phyloP scores from a whole-genome alignment of 1,140 invertebrate species.

The Probaryconus sp. region DNA sequence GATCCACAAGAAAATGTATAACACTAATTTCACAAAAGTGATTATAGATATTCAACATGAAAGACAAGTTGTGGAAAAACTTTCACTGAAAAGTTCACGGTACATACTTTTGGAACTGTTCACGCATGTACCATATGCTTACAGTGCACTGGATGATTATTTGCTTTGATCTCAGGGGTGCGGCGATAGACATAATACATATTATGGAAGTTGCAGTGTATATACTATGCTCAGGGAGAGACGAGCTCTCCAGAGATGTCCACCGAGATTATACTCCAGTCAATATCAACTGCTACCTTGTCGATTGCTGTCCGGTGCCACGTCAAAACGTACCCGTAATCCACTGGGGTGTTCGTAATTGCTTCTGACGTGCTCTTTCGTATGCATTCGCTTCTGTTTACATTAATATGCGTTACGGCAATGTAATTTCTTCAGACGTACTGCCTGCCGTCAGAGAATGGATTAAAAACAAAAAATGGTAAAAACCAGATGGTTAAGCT shows the following conservation, averaged over 20 bases:
- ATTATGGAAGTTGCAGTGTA: background rate
- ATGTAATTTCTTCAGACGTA: constrained; percentile 31
- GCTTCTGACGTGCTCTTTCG: constrained; percentile 67
- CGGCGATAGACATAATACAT: constrained; percentile 2
- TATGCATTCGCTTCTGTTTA: constrained; percentile 55
- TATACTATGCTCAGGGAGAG: constrained; percentile 6
- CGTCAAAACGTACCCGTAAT: constrained; percentile 69
- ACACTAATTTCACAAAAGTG: too few relatives aligned
- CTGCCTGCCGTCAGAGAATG: constrained; percentile 1
- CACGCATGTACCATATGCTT: too few relatives aligned
- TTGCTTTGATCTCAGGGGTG: constrained; percentile 6
- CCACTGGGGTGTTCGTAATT: constrained; percentile 66
- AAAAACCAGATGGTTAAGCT: background rate
- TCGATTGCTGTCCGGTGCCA: constrained; percentile 41
- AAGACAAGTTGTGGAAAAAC: too few relatives aligned
- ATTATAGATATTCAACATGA: too few relatives aligned
- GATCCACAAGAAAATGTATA: too few relatives aligned
- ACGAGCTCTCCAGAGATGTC: constrained; percentile 28
- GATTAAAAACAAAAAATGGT: background rate
- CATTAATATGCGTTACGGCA: constrained; percentile 55
- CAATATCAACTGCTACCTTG: constrained; percentile 31
- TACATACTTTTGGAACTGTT: too few relatives aligned
- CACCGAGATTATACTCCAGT: constrained; percentile 27
- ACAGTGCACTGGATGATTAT: constrained; percentile 1
- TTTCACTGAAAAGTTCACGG: too few relatives aligned